phyloP scores from a whole-genome alignment of 2,888 invertebrate genomes.

The Drosophila kokeensis region DNA sequence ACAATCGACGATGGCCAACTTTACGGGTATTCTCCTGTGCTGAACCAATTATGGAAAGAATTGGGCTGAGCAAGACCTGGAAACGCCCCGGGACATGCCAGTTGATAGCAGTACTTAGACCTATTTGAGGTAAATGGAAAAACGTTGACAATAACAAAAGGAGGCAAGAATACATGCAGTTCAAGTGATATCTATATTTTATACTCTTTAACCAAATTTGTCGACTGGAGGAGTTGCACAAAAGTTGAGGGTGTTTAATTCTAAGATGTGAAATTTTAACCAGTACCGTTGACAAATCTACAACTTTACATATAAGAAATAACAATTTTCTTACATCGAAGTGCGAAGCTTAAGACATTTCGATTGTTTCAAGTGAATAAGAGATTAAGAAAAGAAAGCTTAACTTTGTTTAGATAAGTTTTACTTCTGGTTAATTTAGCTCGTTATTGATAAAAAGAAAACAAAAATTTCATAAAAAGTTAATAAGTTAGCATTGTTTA shows the following conservation, averaged over 20 bases:
- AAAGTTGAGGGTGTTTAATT: constrained; percentile 19
- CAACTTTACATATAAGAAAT: not conserved
- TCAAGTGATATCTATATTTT: constrained; percentile 16
- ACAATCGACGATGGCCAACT: constrained; percentile 60
- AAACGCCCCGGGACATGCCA: constrained; percentile 48
- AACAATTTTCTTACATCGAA: not conserved
- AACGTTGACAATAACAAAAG: constrained; percentile 29
- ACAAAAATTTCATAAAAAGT: not conserved
- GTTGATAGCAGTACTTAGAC: constrained; percentile 70
- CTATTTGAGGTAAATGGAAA: constrained; percentile 28
- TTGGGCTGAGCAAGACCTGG: constrained; percentile 27
- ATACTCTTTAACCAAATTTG: constrained; percentile 1
- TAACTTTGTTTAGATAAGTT: not conserved
- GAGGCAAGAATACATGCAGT: constrained; percentile 14
- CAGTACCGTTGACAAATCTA: not conserved
- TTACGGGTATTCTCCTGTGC: constrained; percentile 74
- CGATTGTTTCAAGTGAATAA: not conserved
- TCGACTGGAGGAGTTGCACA: constrained; percentile 8
- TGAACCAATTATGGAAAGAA: constrained; percentile 67
- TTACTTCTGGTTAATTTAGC: not conserved
- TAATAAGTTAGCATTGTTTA: not conserved
- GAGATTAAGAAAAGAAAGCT: not conserved
- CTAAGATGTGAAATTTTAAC: not conserved
- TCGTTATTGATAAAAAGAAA: not conserved
- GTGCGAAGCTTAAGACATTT: no score